A percentile compares a stretch with the other conserved stretches of the same genome.
Conservation (phyloP, 2,113 vertebrate genomes). For the Engystomops pustulosus region DNA sequence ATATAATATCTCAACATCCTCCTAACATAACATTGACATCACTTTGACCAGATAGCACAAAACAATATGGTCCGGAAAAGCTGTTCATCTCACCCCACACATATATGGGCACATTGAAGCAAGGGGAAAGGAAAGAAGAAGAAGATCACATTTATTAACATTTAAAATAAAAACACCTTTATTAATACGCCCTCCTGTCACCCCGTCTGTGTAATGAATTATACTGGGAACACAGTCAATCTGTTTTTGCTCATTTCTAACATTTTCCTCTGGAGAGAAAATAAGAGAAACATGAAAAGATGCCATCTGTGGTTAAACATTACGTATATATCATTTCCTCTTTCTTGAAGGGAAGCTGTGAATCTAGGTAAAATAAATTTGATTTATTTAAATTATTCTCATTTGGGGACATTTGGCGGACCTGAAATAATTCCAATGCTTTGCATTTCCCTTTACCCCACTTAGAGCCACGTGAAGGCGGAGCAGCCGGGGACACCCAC, state of each 20-base stretch:
- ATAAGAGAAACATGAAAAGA: slow-evolving; percentile 3
- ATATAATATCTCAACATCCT: too few relatives aligned
- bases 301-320: slow-evolving; percentile 52
- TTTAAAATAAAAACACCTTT: not conserved
- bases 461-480: too few relatives aligned
- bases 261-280: slow-evolving; percentile 11
- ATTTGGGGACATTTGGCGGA: too few relatives aligned
- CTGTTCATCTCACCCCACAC: too few relatives aligned
- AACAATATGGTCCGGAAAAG: too few relatives aligned
- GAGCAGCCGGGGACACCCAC: too few relatives aligned
- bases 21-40: too few relatives aligned
- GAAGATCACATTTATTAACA: not conserved
- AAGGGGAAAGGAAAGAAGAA: not conserved
- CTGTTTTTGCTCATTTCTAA: slow-evolving; percentile 48
- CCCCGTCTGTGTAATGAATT: slow-evolving; percentile 17
- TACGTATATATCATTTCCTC: slow-evolving; percentile 60
- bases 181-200: not conserved
- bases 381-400: not conserved
- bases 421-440: too few relatives aligned
- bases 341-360: not conserved
- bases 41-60: too few relatives aligned
- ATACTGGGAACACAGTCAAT: slow-evolving; percentile 14
- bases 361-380: not conserved
- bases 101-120: too few relatives aligned
- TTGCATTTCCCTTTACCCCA: too few relatives aligned